Evolutionary conservation across 2,113 vertebrate species (phyloP).

Genomic region (Cephalophus harveyi): DNA sequence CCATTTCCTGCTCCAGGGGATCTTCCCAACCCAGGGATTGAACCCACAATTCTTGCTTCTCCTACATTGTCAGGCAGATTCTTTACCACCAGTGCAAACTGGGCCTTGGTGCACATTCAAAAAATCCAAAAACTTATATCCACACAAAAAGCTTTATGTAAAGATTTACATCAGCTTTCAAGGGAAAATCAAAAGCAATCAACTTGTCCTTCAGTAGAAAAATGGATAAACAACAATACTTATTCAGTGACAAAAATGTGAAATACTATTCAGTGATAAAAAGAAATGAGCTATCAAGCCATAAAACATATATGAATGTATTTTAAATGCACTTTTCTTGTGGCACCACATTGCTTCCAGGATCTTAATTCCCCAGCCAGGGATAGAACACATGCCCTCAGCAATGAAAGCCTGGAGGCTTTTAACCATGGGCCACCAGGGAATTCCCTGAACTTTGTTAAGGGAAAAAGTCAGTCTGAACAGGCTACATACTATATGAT

Average conservation of each 20-base stretch:
- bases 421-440: neutral
- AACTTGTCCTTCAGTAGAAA: neutral
- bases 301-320: neutral
- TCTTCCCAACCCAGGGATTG: rapidly evolving
- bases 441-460: neutral
- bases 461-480: neutral
- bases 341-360: neutral
- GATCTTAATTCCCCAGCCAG: neutral
- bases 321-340: neutral
- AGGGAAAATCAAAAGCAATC: neutral
- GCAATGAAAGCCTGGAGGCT: neutral
- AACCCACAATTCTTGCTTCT: neutral
- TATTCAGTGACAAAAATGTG: neutral
- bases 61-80: neutral
- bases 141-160: neutral
- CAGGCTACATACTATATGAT: neutral
- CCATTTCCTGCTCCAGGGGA: neutral
- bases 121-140: neutral
- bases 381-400: neutral
- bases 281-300: neutral
- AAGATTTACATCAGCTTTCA: neutral
- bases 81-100: neutral
- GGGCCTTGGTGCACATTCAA: neutral
- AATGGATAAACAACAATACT: neutral
- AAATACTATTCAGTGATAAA: neutral